Conservation (phyloP, 1,140 invertebrate genomes). For the Drosophila bocki region DNA sequence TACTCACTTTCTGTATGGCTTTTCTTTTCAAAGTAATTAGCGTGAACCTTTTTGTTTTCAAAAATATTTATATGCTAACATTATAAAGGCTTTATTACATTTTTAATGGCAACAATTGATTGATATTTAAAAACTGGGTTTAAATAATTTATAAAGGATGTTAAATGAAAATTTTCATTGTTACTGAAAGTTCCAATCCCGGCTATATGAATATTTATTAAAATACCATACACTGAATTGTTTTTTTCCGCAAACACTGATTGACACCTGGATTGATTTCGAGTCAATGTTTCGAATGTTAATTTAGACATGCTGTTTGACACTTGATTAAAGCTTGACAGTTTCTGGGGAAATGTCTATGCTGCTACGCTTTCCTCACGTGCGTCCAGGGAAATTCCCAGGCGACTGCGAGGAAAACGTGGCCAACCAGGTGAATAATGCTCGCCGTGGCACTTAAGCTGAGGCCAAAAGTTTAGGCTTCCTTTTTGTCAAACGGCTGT, state of each 20-base stretch:
- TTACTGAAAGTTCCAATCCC: background rate
- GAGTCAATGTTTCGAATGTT: constrained; percentile 23
- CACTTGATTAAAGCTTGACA: constrained; percentile 56
- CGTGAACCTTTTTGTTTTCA: background rate
- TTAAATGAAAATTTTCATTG: background rate
- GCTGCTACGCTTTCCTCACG: constrained; percentile 18
- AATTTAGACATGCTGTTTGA: constrained; percentile 37
- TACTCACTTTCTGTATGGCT: background rate
- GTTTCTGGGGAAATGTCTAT: background rate
- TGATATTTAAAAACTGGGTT: background rate
- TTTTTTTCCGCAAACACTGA: constrained; percentile 11
- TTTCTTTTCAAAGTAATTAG: background rate
- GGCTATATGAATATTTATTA: background rate
- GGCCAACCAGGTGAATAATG: constrained; percentile 49
- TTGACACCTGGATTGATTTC: constrained; percentile 38
- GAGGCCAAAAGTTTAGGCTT: constrained; percentile 50
- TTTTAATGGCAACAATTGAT: background rate
- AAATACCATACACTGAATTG: background rate
- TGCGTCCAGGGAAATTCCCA: constrained; percentile 22
- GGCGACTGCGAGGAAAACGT: constrained; percentile 7
- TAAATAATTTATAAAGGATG: background rate
- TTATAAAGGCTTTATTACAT: too few relatives aligned
- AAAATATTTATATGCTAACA: background rate
- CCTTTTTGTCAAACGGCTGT: constrained; percentile 57
- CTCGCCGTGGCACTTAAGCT: constrained; percentile 48